Evolutionary conservation across 2,888 invertebrate species (phyloP), one percentile per base, ranked within the genome.

Genomic region (Platycheirus rosarum): DNA sequence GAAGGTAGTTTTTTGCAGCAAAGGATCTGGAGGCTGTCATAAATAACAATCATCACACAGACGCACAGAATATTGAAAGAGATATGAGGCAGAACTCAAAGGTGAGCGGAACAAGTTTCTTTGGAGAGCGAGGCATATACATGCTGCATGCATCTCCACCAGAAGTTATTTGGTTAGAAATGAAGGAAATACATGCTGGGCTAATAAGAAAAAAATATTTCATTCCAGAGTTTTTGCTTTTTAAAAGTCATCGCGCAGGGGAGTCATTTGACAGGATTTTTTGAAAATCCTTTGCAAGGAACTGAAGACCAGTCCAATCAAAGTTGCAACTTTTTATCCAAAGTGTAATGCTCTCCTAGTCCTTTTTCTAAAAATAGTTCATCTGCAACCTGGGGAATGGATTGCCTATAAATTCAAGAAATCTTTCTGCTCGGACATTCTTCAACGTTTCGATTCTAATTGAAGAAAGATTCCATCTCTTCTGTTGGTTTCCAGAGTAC

Each of bases 31-130:
- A 13, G 57, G 42, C 53, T 80, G 80, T 80, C 75, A 76, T 80
- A 80, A 80, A 80, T 80, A 80, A 80, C 80, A 80, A 80, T 80
- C 75, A 80, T 74, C 79, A 79, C 74, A 68, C 68, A 62, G 40
- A 29, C 35, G 53, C 18, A 13, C 55, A 69, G 63, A 69, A 80
- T 69, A 70, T 65, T 69, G 55, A 63, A 51, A 57, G 48, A 55
- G 57, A 55, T 51, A 35, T 57, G 60, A 37, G 57, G 66, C 46
- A 49, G 48, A 55, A 29, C 32, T 35, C 35, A 37, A 16, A 53
- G 70, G 57, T 53, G 51, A 60, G 14, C 5, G 20, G 37, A 71
- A 79, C 60, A 35, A 26, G 68, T 73, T 79, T 44, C 18, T 20
- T 18, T 18, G 1, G 40, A 35, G 14, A 11, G 8, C 23, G 13